Percentiles rank a stretch among this genome's conserved stretches.
Evolutionary conservation across 2,888 invertebrate genomes (phyloP).

Genomic region (Ochropacha duplaris): DNA sequence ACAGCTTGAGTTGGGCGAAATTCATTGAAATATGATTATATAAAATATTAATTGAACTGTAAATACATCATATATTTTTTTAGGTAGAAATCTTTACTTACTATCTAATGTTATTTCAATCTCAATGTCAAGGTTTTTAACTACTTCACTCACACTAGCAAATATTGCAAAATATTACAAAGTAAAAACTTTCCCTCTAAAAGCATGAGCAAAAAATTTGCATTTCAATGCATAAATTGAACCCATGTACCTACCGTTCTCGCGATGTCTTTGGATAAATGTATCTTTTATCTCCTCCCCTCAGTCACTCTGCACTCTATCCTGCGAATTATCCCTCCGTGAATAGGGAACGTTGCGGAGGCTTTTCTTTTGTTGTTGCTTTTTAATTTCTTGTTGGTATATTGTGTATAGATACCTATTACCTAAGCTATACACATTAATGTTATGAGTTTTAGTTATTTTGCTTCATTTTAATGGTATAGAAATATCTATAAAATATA

Average conservation of each 20-base stretch:
- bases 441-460: background rate
- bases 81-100: too few species aligned
- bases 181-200: conserved; percentile 23
- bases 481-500: too few species aligned
- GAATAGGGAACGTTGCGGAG: conserved; percentile 44
- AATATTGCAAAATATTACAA: conserved; percentile 33
- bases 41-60: too few species aligned
- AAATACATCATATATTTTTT: too few species aligned
- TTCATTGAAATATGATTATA: too few species aligned
- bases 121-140: too few species aligned
- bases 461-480: too few species aligned
- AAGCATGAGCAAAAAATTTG: conserved; percentile 50
- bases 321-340: conserved; percentile 69
- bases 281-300: conserved; percentile 70
- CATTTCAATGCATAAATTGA: conserved; percentile 80
- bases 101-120: too few species aligned
- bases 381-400: conserved; percentile 40
- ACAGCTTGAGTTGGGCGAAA: too few species aligned
- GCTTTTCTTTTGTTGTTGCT: conserved; percentile 48
- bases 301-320: conserved; percentile 69
- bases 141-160: too few species aligned
- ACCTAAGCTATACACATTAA: background rate
- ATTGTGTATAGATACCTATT: background rate
- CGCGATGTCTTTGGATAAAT: conserved; percentile 53
- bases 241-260: conserved; percentile 52